Evolutionary conservation across 2,888 invertebrate species (phyloP), one percentile per base, ranked within the genome.

Genomic region (Heliothis peltigera): DNA sequence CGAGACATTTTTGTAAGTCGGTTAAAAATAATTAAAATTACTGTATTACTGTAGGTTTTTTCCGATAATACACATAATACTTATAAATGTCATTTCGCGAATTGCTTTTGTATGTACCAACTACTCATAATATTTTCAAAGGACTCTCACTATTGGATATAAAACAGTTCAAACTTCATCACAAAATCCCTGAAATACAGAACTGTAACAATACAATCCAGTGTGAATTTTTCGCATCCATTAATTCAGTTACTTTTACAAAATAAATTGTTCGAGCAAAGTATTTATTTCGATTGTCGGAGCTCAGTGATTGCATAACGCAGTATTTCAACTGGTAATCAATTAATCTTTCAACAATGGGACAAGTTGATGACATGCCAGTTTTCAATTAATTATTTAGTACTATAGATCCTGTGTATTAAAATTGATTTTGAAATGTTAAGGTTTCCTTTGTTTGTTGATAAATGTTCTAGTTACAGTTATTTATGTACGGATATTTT

Each of bases 341-440:
- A 79, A 77, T 79, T 79, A 79, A 73, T 75, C 68, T 73, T 70
- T 79, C 58, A 66, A 61, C 70, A 51, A 70, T 56, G 43, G 58
- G 49, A 66, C 74, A 70, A 61, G 55, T 51, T 52, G 60, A 39
- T 63, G 68, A 62, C 62, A 64, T 64, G 64, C 21, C 49, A 55
- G 51, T 48, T 49, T 55, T 48, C 54, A 59, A 78, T 78, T 51
- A 67, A 65, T 73, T 63, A 68, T 67, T 63, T 43, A 22, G 46
- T 56, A 60, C 35, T 59, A 46, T 21, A 10, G 22, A 54, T 35
- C 44, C 7, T 32, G 52, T 28, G 2, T 32, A 32, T 32, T 32
- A 12, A 32, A 32, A 52, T 48, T 35, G 35, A 60, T 66, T 59
- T 61, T 22, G 17, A 7, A 54, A 46, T 46, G 32, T 18, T 21